Conservation (phyloP, 2,888 invertebrate species). For the Meiosimyza decipiens region DNA sequence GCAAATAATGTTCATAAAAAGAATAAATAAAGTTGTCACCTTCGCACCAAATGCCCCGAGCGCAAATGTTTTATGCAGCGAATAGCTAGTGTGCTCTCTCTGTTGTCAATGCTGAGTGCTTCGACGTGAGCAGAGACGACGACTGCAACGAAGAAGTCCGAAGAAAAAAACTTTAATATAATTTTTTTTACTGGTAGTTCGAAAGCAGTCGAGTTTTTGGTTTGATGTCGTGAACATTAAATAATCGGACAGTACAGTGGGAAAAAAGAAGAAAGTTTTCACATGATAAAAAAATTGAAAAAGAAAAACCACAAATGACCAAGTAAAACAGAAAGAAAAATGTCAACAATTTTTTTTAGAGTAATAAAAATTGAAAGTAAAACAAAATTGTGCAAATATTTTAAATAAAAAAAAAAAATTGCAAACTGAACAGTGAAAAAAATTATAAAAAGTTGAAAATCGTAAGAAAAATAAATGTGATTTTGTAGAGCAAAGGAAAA, state of each 20-base stretch:
- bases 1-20: slow-evolving; percentile 3
- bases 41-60: slow-evolving; percentile 9
- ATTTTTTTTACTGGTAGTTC: slow-evolving; percentile 62
- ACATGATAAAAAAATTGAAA: slow-evolving; percentile 43
- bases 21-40: background rate
- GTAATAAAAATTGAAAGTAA: slow-evolving; percentile 27
- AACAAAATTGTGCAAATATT: slow-evolving; percentile 6
- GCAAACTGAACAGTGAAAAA: background rate
- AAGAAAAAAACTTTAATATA: slow-evolving; percentile 54
- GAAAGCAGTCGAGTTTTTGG: slow-evolving; percentile 66
- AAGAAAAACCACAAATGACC: slow-evolving; percentile 34
- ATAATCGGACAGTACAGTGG: slow-evolving; percentile 46
- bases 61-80: background rate
- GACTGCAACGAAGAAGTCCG: background rate
- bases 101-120: background rate
- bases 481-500: slow-evolving; percentile 24
- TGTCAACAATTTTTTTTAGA: slow-evolving; percentile 27
- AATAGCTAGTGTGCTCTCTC: background rate
- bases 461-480: background rate
- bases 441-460: background rate
- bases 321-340: slow-evolving; percentile 21
- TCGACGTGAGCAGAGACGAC: background rate
- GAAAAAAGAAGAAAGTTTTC: slow-evolving; percentile 30
- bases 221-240: slow-evolving; percentile 58
- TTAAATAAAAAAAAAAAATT: background rate